Base-by-base conservation (phyloP, 2,113 vertebrate species). In the Corapipo altera region DNA sequence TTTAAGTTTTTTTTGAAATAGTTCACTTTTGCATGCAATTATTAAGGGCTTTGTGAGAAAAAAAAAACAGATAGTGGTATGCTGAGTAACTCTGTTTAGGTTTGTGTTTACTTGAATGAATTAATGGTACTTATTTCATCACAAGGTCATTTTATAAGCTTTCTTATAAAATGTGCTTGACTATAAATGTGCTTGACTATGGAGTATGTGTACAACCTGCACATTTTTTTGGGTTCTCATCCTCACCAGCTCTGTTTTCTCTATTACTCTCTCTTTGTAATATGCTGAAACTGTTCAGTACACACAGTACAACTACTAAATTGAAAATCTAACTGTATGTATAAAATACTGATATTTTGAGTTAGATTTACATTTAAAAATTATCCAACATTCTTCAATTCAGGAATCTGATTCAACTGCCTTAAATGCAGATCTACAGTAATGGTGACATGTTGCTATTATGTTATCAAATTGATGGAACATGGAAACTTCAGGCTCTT, bases 121-220 rank as follows among this genome's bases (percentile, higher is more conserved):
- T 94, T 95, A 93, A 96, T 90, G 86, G 93, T 96, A 98, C 94
- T 96, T 96, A 90, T 87, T 95, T 97, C 30, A 75, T 87, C 91
- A 86, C 18, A 27, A 96, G 59, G 84, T 71, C 94, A 43, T 92
- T 96, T 74, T 93, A 89, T 92, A 94, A 84, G 71, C 73, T 88
- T 83, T 58, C 59, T 96, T 96, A 75, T 92, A 79, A 86, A 91
- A 79, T 80, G 87, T 96, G 57, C 83, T 95, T 46, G 94, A 27
- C 57, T 70, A 41, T 59, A 86, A 91, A 79, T 80, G 85, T 96
- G 61, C 83, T 95, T 46, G 91, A 30, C 57, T 70, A 37, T 64
- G 44, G 62, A 64, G 26, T 66, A 71, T 74, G 20, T 91, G 59
- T 89, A 65, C 48, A 91, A 72, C 57, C 61, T 88, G 82, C 90